phyloP scores from a whole-genome alignment of 64 coral and sea anemone genomes.

The Astreopora myriophthalma region DNA sequence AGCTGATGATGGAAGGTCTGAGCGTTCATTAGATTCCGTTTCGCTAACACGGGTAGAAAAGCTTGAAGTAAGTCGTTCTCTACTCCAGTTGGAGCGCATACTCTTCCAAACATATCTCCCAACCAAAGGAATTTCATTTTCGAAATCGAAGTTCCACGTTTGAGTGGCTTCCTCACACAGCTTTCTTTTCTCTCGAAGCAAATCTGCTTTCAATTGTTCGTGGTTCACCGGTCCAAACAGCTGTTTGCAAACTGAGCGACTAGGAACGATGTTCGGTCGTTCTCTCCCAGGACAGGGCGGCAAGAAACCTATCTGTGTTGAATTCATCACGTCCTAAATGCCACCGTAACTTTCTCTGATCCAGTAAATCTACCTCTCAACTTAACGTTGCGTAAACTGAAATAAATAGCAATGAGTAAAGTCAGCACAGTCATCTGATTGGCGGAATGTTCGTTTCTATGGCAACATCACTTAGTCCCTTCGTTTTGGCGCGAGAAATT shows the following conservation, averaged over 20 bases:
- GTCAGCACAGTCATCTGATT: slow-evolving; percentile 36
- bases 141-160: slow-evolving; percentile 86
- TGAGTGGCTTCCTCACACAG: slow-evolving; percentile 19
- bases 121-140: slow-evolving; percentile 45
- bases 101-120: slow-evolving; percentile 62
- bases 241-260: slow-evolving; percentile 26
- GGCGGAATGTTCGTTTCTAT: slow-evolving; percentile 12
- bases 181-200: slow-evolving; percentile 37
- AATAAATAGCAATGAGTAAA: slow-evolving; percentile 53
- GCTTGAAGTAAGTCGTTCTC: background rate
- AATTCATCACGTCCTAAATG: background rate
- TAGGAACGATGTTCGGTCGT: slow-evolving; percentile 20
- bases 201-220: slow-evolving; percentile 24
- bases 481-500: slow-evolving; percentile 60
- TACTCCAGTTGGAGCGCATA: background rate
- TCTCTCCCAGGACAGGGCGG: background rate
- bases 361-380: background rate
- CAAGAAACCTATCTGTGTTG: background rate
- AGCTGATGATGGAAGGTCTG: background rate
- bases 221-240: slow-evolving; percentile 74
- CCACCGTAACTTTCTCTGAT: background rate
- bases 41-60: background rate
- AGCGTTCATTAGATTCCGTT: background rate
- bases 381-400: background rate
- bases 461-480: background rate